These are phyloP conservation scores for Myrmecobius fasciatus DNA, from an alignment of 2,113 vertebrate genomes.

Conservation along the genomic window DNA sequence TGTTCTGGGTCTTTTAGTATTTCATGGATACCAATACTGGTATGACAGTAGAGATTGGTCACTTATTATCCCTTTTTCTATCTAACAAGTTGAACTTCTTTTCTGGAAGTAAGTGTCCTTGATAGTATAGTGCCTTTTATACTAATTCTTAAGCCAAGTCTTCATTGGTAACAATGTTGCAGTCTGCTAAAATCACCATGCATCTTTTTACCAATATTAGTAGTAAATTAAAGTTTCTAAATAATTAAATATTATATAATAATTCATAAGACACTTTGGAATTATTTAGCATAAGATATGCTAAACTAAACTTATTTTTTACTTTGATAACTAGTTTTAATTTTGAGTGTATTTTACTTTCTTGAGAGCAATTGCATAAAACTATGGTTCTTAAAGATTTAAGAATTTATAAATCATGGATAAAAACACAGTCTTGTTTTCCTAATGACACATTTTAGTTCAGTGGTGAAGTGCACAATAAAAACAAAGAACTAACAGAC, in stretches of 20 bases:
- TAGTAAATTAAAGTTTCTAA: background rate
- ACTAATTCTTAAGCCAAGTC: background rate
- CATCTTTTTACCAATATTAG: background rate
- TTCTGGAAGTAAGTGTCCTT: background rate
- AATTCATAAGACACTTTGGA: background rate
- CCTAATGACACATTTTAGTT: slow-evolving; percentile 51
- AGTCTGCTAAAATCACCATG: background rate
- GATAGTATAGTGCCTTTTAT: background rate
- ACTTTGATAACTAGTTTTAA: background rate
- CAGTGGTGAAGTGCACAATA: slow-evolving; percentile 72
- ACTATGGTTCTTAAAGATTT: slow-evolving; percentile 21
- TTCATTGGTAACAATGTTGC: background rate
- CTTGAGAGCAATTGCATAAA: slow-evolving; percentile 15
- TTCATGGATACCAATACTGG: background rate
- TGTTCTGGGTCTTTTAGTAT: background rate
- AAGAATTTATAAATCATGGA: slow-evolving; percentile 1
- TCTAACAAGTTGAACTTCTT: background rate
- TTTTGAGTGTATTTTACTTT: slow-evolving; percentile 16
- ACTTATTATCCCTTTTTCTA: background rate
- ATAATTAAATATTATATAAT: background rate
- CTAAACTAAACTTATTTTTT: background rate
- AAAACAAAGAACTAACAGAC: slow-evolving; percentile 60
- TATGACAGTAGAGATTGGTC: background rate
- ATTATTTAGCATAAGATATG: slow-evolving; percentile 17
- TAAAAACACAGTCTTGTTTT: background rate